Percentiles rank a stretch among this genome's conserved stretches.
Evolutionary conservation across 2,888 invertebrate genomes (phyloP).

Genomic region (Hydriomena furcata): DNA sequence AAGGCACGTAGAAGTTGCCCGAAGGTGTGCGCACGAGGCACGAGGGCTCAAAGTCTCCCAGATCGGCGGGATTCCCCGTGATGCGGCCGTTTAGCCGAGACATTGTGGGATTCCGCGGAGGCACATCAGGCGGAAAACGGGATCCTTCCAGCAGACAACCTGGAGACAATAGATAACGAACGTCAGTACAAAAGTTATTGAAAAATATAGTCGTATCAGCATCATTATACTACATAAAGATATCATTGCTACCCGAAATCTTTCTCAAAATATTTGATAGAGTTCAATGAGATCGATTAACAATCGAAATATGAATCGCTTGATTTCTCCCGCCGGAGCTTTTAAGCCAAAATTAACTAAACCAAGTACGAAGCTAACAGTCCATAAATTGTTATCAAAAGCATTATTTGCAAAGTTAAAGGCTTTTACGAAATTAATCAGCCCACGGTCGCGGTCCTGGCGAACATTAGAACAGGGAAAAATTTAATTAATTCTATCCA

Average conservation of each 20-base stretch:
- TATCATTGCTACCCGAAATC: not conserved
- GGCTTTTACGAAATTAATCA: constrained; percentile 65
- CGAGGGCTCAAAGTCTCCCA: constrained; percentile 93
- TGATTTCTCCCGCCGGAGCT: constrained; percentile 35
- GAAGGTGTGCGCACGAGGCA: constrained; percentile 96
- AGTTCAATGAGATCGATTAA: constrained; percentile 14
- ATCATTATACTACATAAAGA: not conserved
- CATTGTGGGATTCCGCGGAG: constrained; percentile 94
- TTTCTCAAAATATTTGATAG: constrained; percentile 11
- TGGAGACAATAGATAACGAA: constrained; percentile 59
- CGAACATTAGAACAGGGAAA: constrained; percentile 56
- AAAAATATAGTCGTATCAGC: too few relatives aligned
- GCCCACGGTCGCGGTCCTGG: constrained; percentile 49
- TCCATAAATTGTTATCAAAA: constrained; percentile 52
- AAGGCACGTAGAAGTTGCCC: constrained; percentile 96
- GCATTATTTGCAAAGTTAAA: constrained; percentile 61
- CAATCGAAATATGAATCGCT: constrained; percentile 25
- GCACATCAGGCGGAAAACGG: constrained; percentile 94
- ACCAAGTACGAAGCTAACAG: constrained; percentile 29
- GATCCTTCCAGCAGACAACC: constrained; percentile 94
- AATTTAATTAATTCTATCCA: constrained; percentile 72
- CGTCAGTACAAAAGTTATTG: not conserved
- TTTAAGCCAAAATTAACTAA: constrained; percentile 35
- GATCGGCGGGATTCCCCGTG: constrained; percentile 90
- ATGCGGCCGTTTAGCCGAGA: constrained; percentile 94